phyloP scores from a whole-genome alignment of 1,140 invertebrate species.

The Trachymyrmex cornetzi region DNA sequence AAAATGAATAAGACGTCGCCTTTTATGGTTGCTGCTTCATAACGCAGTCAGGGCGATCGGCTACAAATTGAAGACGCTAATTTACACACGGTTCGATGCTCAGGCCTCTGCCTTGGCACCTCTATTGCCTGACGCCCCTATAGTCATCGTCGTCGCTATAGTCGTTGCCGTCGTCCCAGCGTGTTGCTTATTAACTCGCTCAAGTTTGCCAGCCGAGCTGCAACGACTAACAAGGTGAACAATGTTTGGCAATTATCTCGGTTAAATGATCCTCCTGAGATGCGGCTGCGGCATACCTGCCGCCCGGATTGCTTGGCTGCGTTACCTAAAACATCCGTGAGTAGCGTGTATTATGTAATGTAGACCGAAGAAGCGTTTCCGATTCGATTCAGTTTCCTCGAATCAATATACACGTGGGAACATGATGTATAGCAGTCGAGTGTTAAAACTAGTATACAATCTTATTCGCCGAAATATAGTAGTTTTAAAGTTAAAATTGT shows the following conservation, averaged over 20 bases:
- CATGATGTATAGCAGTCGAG: not conserved
- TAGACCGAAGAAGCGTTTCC: slow-evolving; percentile 1
- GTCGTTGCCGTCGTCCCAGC: slow-evolving; percentile 63
- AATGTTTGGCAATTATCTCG: slow-evolving; percentile 87
- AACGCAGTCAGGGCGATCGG: slow-evolving; percentile 79
- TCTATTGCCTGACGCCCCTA: slow-evolving; percentile 8
- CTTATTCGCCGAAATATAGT: not conserved
- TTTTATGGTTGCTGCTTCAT: slow-evolving; percentile 58
- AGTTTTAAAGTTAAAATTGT: not conserved
- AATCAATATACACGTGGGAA: not conserved
- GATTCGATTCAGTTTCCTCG: slow-evolving; percentile 20
- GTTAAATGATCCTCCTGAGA: slow-evolving; percentile 84
- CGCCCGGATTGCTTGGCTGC: slow-evolving; percentile 31
- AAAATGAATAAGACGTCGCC: slow-evolving; percentile 50
- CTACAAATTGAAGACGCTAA: slow-evolving; percentile 86
- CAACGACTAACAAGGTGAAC: slow-evolving; percentile 85
- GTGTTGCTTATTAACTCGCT: slow-evolving; percentile 85
- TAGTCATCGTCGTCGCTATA: slow-evolving; percentile 39
- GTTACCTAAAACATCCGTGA: slow-evolving; percentile 27
- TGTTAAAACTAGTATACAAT: not conserved
- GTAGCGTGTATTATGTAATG: not conserved
- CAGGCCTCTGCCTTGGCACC: slow-evolving; percentile 66
- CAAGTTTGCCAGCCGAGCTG: slow-evolving; percentile 83
- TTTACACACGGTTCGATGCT: slow-evolving; percentile 84
- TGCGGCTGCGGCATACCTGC: slow-evolving; percentile 67